Conservation (phyloP, 2,797 vertebrate genomes). For the Sebastes goodei region DNA sequence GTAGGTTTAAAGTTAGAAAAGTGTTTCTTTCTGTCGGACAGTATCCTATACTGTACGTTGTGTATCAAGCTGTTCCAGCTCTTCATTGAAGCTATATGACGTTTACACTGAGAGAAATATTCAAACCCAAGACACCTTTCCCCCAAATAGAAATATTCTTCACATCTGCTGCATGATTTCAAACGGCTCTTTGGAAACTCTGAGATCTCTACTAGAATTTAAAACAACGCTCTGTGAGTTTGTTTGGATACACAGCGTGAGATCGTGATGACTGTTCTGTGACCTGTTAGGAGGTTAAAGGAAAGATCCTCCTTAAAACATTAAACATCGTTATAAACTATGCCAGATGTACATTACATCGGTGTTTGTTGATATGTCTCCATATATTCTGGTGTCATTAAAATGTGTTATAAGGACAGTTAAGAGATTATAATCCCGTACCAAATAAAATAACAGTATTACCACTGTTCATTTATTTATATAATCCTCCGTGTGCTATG, state of each 20-base stretch:
- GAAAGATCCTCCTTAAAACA: neutral
- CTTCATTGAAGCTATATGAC: neutral
- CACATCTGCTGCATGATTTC: neutral
- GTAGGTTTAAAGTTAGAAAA: neutral
- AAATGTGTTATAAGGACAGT: fast-evolving
- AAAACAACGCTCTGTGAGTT: neutral
- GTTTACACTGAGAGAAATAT: too few relatives aligned
- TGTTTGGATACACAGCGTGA: neutral
- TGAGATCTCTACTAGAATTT: neutral
- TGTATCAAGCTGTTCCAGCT: neutral
- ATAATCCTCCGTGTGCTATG: neutral
- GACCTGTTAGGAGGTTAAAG: neutral
- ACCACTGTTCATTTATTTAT: neutral
- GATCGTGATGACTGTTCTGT: neutral
- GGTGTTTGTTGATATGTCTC: fast-evolving
- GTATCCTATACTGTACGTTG: neutral
- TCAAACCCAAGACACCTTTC: too few relatives aligned
- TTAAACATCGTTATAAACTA: too few relatives aligned
- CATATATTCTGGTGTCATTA: neutral
- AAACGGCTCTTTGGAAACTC: neutral
- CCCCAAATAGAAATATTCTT: neutral
- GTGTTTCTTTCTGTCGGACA: neutral
- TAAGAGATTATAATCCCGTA: too few relatives aligned
- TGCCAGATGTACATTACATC: too few relatives aligned
- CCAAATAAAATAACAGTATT: neutral